Evolutionary conservation across 2,797 vertebrate genomes (phyloP), one percentile per base, ranked within the genome.

Genomic region (Myiothlypis coronata): DNA sequence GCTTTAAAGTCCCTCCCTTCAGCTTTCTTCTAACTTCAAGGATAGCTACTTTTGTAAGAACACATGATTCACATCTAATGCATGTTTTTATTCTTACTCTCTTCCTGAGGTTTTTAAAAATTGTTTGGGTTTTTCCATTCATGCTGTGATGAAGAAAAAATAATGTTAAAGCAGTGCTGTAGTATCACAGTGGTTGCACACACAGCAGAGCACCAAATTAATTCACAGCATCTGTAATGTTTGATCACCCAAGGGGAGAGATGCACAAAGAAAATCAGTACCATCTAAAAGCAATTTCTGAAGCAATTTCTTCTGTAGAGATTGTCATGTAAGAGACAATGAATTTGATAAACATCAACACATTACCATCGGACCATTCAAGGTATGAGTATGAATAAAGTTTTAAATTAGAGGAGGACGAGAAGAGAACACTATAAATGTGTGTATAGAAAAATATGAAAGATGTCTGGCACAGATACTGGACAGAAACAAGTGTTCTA

Each of bases 221-320:
- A 90, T 89, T 75, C 89, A 87, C 59, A 89, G 28, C 59, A 65
- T 87, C 89, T 89, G 65, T 87, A 94, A 85, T 44, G 59, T 89
- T 92, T 84, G 53, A 68, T 91, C 77, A 88, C 74, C 39, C 92
- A 87, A 82, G 67, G 83, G 63, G 39, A 92, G 70, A 83, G 41
- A 90, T 49, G 57, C 39, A 68, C 6, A 5, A 69, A 72, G 35
- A 91, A 95, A 94, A 91, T 82, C 87, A 87, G 63, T 57, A 59
- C 39, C 47, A 89, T 92, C 90, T 92, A 76, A 94, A 94, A 91
- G 47, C 52, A 89, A 94, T 93, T 94, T 88, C 79, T 85, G 57
- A 88, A 83, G 34, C 27, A 87, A 90, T 93, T 85, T 77, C 52
- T 91, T 90, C 69, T 81, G 37, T 34, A 81, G 72, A 93, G 34